Conservation (phyloP, 1,140 invertebrate species). For the Bradynema listronoti region DNA sequence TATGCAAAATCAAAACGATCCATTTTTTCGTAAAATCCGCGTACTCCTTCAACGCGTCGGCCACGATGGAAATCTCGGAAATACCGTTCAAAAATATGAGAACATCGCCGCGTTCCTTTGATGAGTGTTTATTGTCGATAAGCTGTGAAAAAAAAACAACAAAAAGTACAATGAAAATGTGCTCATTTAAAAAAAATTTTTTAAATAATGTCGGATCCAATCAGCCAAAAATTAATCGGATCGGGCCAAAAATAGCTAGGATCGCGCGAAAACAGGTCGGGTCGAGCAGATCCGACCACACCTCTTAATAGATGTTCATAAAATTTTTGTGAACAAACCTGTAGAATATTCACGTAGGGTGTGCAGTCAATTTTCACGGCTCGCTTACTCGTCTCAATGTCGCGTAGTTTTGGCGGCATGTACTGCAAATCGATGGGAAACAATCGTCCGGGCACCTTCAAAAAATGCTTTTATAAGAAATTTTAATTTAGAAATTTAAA, state of each 20-base stretch:
- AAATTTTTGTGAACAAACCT: conserved; percentile 56
- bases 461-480: conserved; percentile 8
- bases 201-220: no score
- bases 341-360: conserved; percentile 83
- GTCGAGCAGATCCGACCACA: no score
- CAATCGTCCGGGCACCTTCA: conserved; percentile 80
- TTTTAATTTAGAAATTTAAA: conserved; percentile 8
- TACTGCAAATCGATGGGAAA: conserved; percentile 67
- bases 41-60: conserved; percentile 75
- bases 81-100: conserved; percentile 93
- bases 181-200: not conserved
- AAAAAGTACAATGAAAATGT: conserved; percentile 8
- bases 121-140: conserved; percentile 71
- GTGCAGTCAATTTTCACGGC: conserved; percentile 74
- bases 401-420: conserved; percentile 30
- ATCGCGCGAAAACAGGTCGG: no score
- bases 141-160: conserved; percentile 57
- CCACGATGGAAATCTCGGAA: conserved; percentile 82
- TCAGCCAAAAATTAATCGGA: no score
- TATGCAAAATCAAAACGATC: conserved; percentile 91
- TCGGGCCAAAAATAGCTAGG: no score
- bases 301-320: conserved; percentile 6
- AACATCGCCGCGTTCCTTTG: conserved; percentile 81
- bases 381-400: conserved; percentile 60
- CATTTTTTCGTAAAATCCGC: conserved; percentile 73